Conservation (phyloP, 2,797 vertebrate species). For the Triplophysa yarkandensis region DNA sequence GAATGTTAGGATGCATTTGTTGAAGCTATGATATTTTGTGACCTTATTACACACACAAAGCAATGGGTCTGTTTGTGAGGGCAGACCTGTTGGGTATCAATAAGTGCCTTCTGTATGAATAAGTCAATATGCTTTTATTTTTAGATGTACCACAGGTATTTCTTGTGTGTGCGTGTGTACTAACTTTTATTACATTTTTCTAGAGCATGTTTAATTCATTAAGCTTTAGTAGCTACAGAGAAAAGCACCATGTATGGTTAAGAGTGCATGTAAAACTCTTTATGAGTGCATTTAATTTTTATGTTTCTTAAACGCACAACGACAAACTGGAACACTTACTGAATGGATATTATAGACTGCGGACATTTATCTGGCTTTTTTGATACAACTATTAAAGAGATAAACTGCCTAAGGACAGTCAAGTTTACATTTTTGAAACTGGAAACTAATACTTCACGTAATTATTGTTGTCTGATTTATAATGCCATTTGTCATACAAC, state of each 20-base stretch:
- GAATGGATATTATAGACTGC: not conserved
- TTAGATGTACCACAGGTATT: not conserved
- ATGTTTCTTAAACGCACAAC: not conserved
- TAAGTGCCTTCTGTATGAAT: conserved; percentile 26
- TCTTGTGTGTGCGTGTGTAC: not conserved
- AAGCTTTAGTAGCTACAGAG: no score
- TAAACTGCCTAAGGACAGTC: conserved; percentile 1
- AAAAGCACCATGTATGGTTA: not conserved
- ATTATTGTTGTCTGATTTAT: not conserved
- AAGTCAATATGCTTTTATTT: not conserved
- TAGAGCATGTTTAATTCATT: no score
- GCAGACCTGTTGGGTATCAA: not conserved
- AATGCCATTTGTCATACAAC: not conserved
- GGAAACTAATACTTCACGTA: not conserved
- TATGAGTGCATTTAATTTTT: not conserved
- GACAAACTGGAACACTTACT: not conserved
- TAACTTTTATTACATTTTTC: no score
- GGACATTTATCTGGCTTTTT: not conserved
- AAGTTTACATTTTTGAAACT: not conserved
- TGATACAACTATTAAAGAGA: not conserved
- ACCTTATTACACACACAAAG: no score
- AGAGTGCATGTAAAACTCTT: not conserved
- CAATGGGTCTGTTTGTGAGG: not conserved
- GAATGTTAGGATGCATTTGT: not conserved
- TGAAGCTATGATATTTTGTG: not conserved